A percentile compares a stretch with the other conserved stretches of the same genome.
Evolutionary conservation across 2,888 invertebrate species (phyloP).

Genomic region (Oscheius sp.): DNA sequence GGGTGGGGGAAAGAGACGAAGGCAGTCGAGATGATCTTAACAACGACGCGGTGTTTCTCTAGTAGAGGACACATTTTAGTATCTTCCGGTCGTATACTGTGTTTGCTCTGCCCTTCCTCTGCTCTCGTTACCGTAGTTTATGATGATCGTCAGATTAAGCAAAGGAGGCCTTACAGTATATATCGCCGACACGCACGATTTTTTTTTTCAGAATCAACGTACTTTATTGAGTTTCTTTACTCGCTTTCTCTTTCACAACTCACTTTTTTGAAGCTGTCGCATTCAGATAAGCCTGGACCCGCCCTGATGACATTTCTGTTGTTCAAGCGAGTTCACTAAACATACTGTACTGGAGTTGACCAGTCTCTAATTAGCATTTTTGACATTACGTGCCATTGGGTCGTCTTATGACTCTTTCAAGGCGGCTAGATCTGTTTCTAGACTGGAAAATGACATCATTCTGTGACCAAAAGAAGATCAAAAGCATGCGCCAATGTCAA

Average conservation of each 20-base stretch:
- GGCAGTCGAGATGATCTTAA: too few relatives aligned
- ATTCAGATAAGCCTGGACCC: not conserved
- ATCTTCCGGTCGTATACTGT: constrained; percentile 25
- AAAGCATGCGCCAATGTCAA: constrained; percentile 23
- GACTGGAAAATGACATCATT: constrained; percentile 20
- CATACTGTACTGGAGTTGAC: not conserved
- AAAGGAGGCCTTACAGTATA: constrained; percentile 6
- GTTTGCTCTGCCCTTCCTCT: constrained; percentile 11
- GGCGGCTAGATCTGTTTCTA: not conserved
- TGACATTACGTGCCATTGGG: not conserved
- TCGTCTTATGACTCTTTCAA: not conserved
- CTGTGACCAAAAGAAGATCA: constrained; percentile 22
- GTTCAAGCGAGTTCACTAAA: too few relatives aligned
- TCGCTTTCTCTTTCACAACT: too few relatives aligned
- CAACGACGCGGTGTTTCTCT: too few relatives aligned
- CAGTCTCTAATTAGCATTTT: too few relatives aligned
- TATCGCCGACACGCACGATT: not conserved
- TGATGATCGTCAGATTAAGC: constrained; percentile 29
- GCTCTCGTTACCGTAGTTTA: constrained; percentile 22
- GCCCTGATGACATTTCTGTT: not conserved
- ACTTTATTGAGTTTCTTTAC: too few relatives aligned
- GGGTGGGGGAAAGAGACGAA: too few relatives aligned
- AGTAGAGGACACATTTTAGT: too few relatives aligned
- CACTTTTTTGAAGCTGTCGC: not conserved
- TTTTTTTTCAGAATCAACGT: not conserved